Conservation (phyloP, 2,797 vertebrate species). For the Gouania willdenowi region DNA sequence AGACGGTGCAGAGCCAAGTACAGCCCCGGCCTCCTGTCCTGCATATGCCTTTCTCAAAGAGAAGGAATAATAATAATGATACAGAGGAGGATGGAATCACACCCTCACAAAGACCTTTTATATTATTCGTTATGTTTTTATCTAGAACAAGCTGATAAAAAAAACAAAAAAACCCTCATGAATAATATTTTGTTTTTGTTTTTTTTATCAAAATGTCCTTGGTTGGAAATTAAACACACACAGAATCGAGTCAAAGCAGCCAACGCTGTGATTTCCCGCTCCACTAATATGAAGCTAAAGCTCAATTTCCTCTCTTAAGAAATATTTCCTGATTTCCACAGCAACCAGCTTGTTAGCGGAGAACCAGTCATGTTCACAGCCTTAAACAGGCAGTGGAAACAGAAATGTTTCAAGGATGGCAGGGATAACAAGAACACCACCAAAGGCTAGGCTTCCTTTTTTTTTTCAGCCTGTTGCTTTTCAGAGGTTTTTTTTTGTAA, state of each 20-base stretch:
- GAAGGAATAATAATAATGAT: not conserved
- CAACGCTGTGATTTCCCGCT: not conserved
- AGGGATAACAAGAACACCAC: slow-evolving; percentile 16
- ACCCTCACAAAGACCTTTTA: not conserved
- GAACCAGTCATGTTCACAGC: slow-evolving; percentile 5
- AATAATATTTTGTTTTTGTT: not conserved
- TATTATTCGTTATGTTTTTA: too few relatives aligned
- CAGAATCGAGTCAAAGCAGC: too few relatives aligned
- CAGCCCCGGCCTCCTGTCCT: too few relatives aligned
- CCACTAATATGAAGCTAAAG: slow-evolving; percentile 1
- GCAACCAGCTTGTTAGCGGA: slow-evolving; percentile 32
- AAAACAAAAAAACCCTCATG: too few relatives aligned
- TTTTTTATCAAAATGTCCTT: not conserved
- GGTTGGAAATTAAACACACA: not conserved
- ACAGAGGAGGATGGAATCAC: not conserved
- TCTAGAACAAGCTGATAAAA: too few relatives aligned
- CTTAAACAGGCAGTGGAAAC: slow-evolving; percentile 8
- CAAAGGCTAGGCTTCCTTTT: slow-evolving; percentile 30
- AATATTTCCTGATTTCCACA: slow-evolving; percentile 8
- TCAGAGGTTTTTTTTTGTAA: slow-evolving; percentile 12
- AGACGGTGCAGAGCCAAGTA: too few relatives aligned
- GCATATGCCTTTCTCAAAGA: too few relatives aligned
- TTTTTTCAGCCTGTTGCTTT: not conserved
- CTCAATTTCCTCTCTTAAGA: not conserved
- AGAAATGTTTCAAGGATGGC: slow-evolving; percentile 11